Evolutionary conservation across 2,797 vertebrate species (phyloP), one percentile per base, ranked within the genome.

Genomic region (Chelonia mydas): DNA sequence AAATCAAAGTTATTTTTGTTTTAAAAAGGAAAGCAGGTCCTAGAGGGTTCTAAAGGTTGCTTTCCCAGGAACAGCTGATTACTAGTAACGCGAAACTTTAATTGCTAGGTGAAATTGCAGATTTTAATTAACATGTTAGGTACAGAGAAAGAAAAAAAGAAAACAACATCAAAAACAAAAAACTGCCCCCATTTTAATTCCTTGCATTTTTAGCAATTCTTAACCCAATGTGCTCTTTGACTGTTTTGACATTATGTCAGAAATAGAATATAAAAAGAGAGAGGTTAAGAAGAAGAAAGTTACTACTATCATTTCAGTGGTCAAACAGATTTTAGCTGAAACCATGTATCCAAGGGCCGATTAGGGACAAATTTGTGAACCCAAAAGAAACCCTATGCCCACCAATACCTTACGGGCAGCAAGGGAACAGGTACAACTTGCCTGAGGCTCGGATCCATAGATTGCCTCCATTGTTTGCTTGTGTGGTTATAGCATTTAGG

Each of bases 21-120:
- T 92, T 88, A 54, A 45, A 92, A 95, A 91, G 80, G 11, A 54
- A 93, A 95, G 84, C 51, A 94, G 95, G 87, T 95, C 93, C 88
- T 68, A 61, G 86, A 87, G 89, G 94, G 78, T 88, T 81, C 79
- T 90, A 92, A 95, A 90, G 55, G 55, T 87, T 96, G 90, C 78
- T 95, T 97, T 95, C 84, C 89, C 85, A 92, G 47, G 76, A 91
- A 83, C 0, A 89, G 76, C 86, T 68, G 25, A 87, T 92, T 96
- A 88, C 74, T 86, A 94, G 84, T 21, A 84, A 94, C 7, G 37
- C 84, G 90, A 68, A 85, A 28, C 51, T 47, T 82, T 96, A 86
- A 82, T 86, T 76, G 92, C 21, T 81, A 83, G 11, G 21, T 55
- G 84, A 31, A 91, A 76, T 0, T 86, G 51, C 47, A 91, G 76